Percentiles rank a stretch among this genome's conserved stretches.
phyloP scores from a whole-genome alignment of 2,797 vertebrate genomes.

The Oreochromis mossambicus region DNA sequence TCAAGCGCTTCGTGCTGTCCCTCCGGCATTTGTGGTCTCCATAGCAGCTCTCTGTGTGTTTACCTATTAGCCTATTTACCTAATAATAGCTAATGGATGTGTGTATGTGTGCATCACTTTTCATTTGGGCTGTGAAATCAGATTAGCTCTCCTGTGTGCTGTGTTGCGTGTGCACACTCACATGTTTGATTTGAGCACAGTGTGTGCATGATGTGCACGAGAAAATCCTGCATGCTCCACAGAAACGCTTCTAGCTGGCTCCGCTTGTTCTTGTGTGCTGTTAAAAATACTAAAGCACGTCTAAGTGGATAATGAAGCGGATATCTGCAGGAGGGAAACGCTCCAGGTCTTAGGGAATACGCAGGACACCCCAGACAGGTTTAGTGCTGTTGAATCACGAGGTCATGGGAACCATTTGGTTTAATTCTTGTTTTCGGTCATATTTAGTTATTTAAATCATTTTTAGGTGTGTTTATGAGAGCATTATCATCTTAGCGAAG shows the following conservation, averaged over 20 bases:
- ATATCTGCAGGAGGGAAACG: not conserved
- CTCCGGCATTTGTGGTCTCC: not conserved
- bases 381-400: slow-evolving; percentile 21
- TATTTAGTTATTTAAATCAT: not conserved
- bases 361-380: slow-evolving; percentile 13
- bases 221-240: not conserved
- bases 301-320: slow-evolving; percentile 36
- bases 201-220: rapidly evolving
- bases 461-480: not conserved
- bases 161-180: not conserved
- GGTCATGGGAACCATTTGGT: slow-evolving; percentile 6
- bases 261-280: not conserved
- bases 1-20: not conserved
- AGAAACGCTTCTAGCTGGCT: not conserved
- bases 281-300: slow-evolving; percentile 9
- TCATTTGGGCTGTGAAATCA: slow-evolving; percentile 49
- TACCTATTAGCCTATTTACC: slow-evolving; percentile 37
- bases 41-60: not conserved
- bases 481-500: not conserved
- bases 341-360: slow-evolving; percentile 4
- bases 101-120: slow-evolving; percentile 28
- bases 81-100: slow-evolving; percentile 53
- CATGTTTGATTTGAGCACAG: not conserved
- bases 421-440: not conserved
- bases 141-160: slow-evolving; percentile 28